Evolutionary conservation across 2,113 vertebrate genomes (phyloP), one percentile per base, ranked within the genome.

Genomic region (Epinephelus moara): DNA sequence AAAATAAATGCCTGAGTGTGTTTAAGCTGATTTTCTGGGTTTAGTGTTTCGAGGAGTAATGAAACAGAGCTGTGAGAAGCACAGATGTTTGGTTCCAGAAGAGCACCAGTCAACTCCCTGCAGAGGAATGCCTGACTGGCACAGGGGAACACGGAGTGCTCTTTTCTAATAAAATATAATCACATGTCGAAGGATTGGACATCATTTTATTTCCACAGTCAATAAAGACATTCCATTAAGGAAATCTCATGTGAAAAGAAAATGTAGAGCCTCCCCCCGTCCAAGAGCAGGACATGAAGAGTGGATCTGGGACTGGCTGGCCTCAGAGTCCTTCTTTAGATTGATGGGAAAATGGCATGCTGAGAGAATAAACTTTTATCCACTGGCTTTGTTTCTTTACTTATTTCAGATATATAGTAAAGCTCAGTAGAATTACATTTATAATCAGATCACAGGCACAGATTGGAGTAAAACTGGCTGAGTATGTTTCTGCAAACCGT

Each of bases 51-150:
- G 2, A 17, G 18, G 75, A 50, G 79, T 82, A 88, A 90, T 90
- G 88, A 90, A 94, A 91, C 75, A 53, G 85, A 91, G 57, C 72
- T 80, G 80, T 89, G 89, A 80, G 91, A 93, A 93, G 76, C 78
- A 78, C 84, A 90, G 79, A 90, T 88, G 89, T 94, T 92, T 90
- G 78, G 70, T 84, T 91, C 85, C 84, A 90, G 68, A 50, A 45
- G 63, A 75, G 55, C 66, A 80, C 82, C 86, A 73, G 88, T 91
- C 84, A 85, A 89, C 92, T 94, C 92, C 93, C 93, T 86, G 69
- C 88, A 88, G 90, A 94, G 93, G 93, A 94, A 94, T 94, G 90
- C 82, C 75, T 70, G 61, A 85, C 87, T 90, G 89, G 89, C 90
- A 93, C 78, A 30, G 55, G 60, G 75, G 64, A 91, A 85, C 82